A percentile compares a stretch with the other conserved stretches of the same genome.
Conservation (phyloP, 2,888 invertebrate genomes). For the Cancer borealis region DNA sequence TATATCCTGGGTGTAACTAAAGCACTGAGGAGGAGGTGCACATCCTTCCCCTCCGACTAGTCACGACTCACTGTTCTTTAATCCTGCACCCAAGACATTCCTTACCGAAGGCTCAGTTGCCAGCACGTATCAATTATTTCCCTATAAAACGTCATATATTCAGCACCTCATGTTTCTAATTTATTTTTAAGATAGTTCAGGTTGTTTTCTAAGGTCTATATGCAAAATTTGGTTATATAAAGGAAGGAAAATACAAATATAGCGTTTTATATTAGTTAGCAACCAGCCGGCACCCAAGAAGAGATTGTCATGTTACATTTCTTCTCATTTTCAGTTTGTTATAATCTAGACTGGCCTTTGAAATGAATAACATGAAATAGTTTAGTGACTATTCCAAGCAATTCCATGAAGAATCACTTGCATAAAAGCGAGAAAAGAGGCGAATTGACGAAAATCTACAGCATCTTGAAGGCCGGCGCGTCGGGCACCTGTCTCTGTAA, state of each 20-base stretch:
- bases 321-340: not conserved
- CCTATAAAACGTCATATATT: too few species aligned
- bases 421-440: not conserved
- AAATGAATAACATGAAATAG: not conserved
- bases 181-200: not conserved
- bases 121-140: not conserved
- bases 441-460: not conserved
- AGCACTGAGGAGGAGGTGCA: not conserved
- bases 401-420: not conserved
- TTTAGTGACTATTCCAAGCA: not conserved
- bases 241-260: not conserved
- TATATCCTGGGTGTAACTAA: conserved; percentile 29
- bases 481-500: not conserved
- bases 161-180: not conserved
- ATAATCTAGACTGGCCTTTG: not conserved
- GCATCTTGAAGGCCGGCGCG: not conserved
- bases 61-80: conserved; percentile 8
- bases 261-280: not conserved
- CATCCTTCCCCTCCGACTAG: not conserved
- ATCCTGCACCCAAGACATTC: not conserved
- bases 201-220: not conserved
- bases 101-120: not conserved
- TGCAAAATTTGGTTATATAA: not conserved
- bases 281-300: not conserved
- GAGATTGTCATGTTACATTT: not conserved